Evolutionary conservation across 2,113 vertebrate species (phyloP), one percentile per base, ranked within the genome.

Genomic region (Hippoglossus stenolepis): DNA sequence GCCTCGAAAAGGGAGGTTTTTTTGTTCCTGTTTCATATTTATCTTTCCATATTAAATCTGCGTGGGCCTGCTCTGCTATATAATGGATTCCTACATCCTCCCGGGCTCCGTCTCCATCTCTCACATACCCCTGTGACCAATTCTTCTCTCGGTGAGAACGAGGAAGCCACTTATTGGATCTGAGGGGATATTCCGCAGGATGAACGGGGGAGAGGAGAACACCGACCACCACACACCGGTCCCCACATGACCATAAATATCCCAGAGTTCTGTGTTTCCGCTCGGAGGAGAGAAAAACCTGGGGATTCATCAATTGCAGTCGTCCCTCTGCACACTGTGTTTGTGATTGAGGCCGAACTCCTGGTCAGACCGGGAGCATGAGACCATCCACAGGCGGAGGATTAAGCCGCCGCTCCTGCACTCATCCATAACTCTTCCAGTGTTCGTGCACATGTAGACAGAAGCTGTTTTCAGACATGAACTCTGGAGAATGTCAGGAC

Each of bases 111-210:
- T 63, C 83, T 85, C 77, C 80, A 73, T 78, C 74, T 51, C 73
- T 78, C 70, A 66, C 63, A 59, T 17, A 68, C 87, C 77, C 87
- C 43, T 23, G 89, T 66, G 84, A 65, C 79, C 74, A 68, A 83
- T 89, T 75, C 79, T 63, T 79, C 75, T 89, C 59, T 0, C 21
- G 67, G 70, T 60, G 63, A 70, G 79, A 87, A 81, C 73, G 71
- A 88, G 83, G 83, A 87, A 86, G n/a, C 82, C 89, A 88, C 86
- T 90, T 92, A 89, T 73, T 90, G 86, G 86, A 90, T 90, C 85
- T 83, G 74, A 87, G 81, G 69, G 81, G 84, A 87, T 84, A 84
- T 84, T 77, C 89, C 79, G 80, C 69, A 80, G 85, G 89, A 85
- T 82, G 43, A 77, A 83, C 68, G 26, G 74, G 74, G 62, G 51